Conservation (phyloP, 2,888 invertebrate species). For the Yponomeuta malinellus region DNA sequence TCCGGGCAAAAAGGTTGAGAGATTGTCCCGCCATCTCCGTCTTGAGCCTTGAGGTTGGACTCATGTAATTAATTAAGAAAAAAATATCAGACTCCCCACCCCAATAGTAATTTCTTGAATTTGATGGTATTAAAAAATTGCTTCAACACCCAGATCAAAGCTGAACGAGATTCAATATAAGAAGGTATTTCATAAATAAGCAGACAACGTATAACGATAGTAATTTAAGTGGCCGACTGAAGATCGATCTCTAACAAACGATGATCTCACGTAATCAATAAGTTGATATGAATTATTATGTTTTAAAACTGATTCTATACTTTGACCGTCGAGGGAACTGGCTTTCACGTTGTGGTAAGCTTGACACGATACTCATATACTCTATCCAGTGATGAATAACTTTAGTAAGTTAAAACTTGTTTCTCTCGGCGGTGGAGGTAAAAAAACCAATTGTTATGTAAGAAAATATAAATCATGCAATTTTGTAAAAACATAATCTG, state of each 20-base stretch:
- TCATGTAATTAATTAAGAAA: no score
- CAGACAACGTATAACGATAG: slow-evolving; percentile 3
- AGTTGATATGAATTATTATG: slow-evolving; percentile 7
- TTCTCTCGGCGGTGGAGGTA: neutral
- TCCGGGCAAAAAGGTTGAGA: no score
- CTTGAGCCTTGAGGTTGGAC: no score
- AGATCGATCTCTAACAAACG: slow-evolving; percentile 59
- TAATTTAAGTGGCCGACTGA: slow-evolving; percentile 43
- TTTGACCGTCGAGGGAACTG: neutral
- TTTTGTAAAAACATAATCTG: neutral
- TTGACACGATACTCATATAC: neutral
- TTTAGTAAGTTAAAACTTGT: neutral
- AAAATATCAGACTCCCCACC: no score
- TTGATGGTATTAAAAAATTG: no score
- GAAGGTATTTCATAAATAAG: neutral
- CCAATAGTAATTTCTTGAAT: no score
- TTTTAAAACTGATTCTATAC: neutral
- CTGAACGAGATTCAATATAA: neutral
- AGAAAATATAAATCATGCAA: neutral
- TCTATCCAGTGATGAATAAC: neutral
- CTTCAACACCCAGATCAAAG: no score
- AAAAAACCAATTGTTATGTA: neutral
- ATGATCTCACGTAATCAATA: slow-evolving; percentile 58
- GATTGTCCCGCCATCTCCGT: no score
- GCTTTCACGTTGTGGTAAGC: no score